These are phyloP conservation scores for Tupaia tana DNA, from an alignment of 2,113 vertebrate genomes.

Conservation along the genomic window DNA sequence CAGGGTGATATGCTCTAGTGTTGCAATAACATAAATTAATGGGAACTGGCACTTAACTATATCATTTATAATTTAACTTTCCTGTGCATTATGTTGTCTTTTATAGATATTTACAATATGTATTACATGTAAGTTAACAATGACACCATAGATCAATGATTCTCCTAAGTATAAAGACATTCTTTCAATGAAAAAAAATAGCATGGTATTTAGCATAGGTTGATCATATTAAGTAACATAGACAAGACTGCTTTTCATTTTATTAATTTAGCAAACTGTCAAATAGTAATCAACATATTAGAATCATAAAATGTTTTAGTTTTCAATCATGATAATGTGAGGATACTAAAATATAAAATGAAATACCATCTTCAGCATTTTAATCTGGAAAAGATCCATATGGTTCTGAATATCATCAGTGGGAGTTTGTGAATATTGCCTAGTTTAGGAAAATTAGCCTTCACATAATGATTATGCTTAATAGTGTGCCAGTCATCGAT, in stretches of 20 bases:
- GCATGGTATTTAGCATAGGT: background rate
- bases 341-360: background rate
- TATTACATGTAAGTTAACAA: background rate
- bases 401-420: background rate
- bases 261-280: background rate
- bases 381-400: background rate
- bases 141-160: background rate
- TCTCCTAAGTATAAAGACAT: background rate
- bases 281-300: background rate
- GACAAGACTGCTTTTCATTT: background rate
- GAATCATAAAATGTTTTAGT: background rate
- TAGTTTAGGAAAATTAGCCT: background rate
- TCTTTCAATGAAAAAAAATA: conserved; percentile 22
- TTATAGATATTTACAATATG: background rate
- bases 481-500: background rate
- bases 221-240: background rate
- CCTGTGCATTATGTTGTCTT: background rate
- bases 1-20: background rate
- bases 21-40: background rate
- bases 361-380: background rate
- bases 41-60: background rate
- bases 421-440: background rate
- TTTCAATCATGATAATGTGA: background rate
- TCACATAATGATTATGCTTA: background rate
- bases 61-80: background rate